Base-by-base conservation (phyloP, 2,888 invertebrate species). In the Sturmia bella region DNA sequence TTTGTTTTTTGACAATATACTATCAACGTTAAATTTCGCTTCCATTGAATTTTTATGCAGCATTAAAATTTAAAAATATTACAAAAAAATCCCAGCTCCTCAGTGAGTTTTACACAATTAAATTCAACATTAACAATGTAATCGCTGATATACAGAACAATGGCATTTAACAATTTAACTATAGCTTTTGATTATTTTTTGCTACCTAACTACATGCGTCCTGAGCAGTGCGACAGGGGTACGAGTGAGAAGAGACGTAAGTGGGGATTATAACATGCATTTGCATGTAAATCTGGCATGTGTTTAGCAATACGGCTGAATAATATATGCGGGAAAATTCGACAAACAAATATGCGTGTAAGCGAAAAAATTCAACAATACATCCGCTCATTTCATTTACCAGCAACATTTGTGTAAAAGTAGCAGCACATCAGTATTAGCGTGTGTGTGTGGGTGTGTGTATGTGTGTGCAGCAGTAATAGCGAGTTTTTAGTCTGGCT, bases 131-230 rank as follows among this genome's bases (percentile, higher is more conserved):
- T 56, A 68, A 76, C 45, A 76, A 76, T 75, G 56, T 66, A 76
- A 61, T 76, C 76, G 76, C 27, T 74, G 77, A 78, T 74, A 82
- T 54, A 78, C 45, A 54, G 70, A 74, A 64, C 41, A 82, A 70
- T 54, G 74, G 59, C 74, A 78, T 70, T 84, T 83, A 83, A 83
- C 74, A 84, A 80, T 80, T 83, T 78, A 69, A 80, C 68, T 78
- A 82, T 75, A 57, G 78, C 77, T 37, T 70, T 64, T 75, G 78
- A 83, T 84, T 80, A 84, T 76, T 78, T 75, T 84, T 76, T 32
- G 54, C 27, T 43, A 4, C 41, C 41, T 27, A 27, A 27, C 5
- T 32, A 13, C 19, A 43, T 59, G 21, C 21, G 39, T 21, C 7
- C 5, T 5, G 13, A 12, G 43, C n/a, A 7, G 9, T 19, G 7